These are phyloP conservation scores for Sacculina carcini DNA, from an alignment of 2,888 invertebrate species.

Conservation along the genomic window DNA sequence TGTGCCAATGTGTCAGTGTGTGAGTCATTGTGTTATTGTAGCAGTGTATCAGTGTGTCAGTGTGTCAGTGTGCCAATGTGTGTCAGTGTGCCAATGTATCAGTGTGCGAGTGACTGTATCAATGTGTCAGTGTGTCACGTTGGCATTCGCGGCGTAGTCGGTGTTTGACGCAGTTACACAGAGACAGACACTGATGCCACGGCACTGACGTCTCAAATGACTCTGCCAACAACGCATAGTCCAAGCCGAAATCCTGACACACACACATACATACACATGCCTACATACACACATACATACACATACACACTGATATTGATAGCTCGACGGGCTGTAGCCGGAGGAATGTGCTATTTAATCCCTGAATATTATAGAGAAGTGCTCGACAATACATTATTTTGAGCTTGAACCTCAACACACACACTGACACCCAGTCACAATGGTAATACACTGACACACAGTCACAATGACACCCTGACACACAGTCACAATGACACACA, in stretches of 20 bases:
- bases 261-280: neutral
- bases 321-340: too few species aligned
- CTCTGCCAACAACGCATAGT: conserved; percentile 66
- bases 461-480: too few species aligned
- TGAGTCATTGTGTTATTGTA: too few species aligned
- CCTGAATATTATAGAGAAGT: too few species aligned
- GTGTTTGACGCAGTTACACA: conserved; percentile 73
- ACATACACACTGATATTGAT: conserved; percentile 60
- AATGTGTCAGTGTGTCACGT: conserved; percentile 18
- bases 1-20: too few species aligned
- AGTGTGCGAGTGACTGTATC: neutral
- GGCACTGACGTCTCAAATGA: conserved; percentile 97
- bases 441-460: too few species aligned
- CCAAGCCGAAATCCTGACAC: conserved; percentile 60
- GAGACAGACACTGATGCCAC: conserved; percentile 59
- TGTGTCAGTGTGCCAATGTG: neutral
- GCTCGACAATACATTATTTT: too few species aligned
- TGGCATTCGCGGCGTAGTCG: conserved; percentile 33
- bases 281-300: too few species aligned
- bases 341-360: too few species aligned
- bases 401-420: too few species aligned
- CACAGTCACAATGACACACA: neutral
- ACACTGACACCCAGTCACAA: too few species aligned
- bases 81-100: neutral
- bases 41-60: too few species aligned